Evolutionary conservation across 2,113 vertebrate species (phyloP).

Genomic region (Zonotrichia leucophrys): DNA sequence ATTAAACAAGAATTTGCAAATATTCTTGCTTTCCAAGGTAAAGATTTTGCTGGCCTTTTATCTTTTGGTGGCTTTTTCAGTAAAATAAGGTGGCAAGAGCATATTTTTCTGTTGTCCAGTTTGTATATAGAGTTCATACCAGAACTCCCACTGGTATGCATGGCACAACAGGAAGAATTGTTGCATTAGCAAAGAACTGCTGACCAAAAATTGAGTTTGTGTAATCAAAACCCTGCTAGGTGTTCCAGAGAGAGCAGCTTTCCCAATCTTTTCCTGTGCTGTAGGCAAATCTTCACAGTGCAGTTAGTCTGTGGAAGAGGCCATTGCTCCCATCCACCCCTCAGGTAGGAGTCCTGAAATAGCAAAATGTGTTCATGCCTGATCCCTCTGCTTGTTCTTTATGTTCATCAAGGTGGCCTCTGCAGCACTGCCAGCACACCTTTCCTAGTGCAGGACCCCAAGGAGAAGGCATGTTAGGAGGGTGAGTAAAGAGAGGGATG

Average conservation of each 20-base stretch:
- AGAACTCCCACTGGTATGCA: background rate
- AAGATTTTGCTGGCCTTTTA: background rate
- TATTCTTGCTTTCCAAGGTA: background rate
- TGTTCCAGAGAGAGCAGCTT: background rate
- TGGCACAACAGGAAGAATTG: background rate
- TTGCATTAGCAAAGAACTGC: background rate
- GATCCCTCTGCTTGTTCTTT: background rate
- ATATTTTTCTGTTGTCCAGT: background rate
- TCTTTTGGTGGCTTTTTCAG: background rate
- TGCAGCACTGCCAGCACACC: background rate
- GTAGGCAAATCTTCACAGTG: background rate
- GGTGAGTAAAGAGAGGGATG: background rate
- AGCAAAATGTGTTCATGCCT: background rate
- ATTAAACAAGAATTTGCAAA: background rate
- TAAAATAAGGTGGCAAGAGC: background rate
- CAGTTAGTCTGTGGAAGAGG: background rate
- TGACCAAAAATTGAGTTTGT: background rate
- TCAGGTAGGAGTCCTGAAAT: background rate
- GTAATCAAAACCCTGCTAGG: background rate
- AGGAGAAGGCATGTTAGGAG: background rate
- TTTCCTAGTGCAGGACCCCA: no score
- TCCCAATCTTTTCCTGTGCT: background rate
- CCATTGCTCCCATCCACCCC: accelerated
- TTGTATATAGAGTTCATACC: background rate
- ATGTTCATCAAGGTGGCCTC: background rate